Percentiles rank a stretch among this genome's conserved stretches.
These are phyloP conservation scores for Dendrocincla fuliginosa DNA, from an alignment of 2,797 vertebrate genomes.

Conservation along the genomic window DNA sequence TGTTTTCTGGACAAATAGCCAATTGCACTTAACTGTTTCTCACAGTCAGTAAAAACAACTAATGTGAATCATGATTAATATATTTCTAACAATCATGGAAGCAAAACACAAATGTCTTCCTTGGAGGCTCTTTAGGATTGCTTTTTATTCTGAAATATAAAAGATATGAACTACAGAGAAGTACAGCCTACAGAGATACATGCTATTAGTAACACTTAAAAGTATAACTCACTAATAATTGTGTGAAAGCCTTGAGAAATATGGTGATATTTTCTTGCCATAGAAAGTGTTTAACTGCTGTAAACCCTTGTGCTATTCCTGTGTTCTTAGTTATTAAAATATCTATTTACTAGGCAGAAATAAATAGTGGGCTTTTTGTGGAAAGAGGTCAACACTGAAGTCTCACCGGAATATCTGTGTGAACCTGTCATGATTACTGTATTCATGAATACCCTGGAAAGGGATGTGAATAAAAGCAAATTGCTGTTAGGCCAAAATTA, in stretches of 20 bases:
- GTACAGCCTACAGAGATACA: neutral
- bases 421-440: neutral
- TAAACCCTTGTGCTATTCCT: neutral
- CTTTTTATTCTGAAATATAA: neutral
- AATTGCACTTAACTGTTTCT: neutral
- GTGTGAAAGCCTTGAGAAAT: neutral
- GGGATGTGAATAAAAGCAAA: neutral
- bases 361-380: neutral
- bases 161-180: neutral
- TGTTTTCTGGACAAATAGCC: neutral
- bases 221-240: neutral
- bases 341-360: neutral
- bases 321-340: neutral
- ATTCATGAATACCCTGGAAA: neutral
- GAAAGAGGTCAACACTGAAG: neutral
- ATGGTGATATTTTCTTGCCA: neutral
- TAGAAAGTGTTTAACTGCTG: neutral
- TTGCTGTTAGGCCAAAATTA: neutral
- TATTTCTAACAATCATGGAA: neutral
- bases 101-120: neutral
- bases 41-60: neutral
- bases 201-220: neutral
- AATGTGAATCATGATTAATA: neutral
- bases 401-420: neutral
- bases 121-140: neutral